Evolutionary conservation across 2,113 vertebrate genomes (phyloP).

Genomic region (Trinectes maculatus): DNA sequence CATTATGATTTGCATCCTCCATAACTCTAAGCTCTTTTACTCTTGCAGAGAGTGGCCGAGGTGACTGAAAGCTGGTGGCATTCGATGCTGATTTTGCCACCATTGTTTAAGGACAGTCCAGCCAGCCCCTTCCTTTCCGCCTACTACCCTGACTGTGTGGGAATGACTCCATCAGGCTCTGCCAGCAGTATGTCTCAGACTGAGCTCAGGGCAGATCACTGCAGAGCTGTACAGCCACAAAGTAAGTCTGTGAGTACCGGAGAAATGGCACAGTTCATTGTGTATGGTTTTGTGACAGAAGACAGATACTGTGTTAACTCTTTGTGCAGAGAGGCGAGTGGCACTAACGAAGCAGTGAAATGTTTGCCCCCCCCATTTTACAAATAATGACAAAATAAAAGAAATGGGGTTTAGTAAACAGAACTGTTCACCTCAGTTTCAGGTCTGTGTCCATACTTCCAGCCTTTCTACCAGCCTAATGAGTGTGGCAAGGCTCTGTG

Average conservation of each 20-base stretch:
- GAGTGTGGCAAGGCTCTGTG: conserved; percentile 98
- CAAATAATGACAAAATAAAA: not conserved
- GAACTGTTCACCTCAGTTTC: conserved; percentile 77
- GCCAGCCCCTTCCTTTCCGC: conserved; percentile 91
- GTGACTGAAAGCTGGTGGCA: conserved; percentile 96
- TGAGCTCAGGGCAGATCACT: conserved; percentile 85
- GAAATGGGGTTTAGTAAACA: not conserved
- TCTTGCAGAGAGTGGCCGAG: conserved; percentile 91
- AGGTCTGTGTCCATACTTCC: conserved; percentile 94
- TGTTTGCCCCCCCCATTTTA: not conserved
- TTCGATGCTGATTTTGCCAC: conserved; percentile 97
- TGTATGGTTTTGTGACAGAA: too few species aligned
- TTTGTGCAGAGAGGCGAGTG: not conserved
- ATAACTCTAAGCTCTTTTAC: not conserved
- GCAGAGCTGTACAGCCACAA: conserved; percentile 78
- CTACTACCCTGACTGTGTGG: conserved; percentile 99
- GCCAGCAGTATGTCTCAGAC: conserved; percentile 81
- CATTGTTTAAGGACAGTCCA: conserved; percentile 95
- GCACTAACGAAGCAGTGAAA: not conserved
- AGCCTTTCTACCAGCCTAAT: conserved; percentile 98
- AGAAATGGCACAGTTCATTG: not conserved
- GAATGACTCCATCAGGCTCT: conserved; percentile 95
- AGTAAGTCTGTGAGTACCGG: conserved; percentile 60
- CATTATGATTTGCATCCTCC: not conserved
- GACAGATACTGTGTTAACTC: too few species aligned